Base-by-base conservation (phyloP, 2,797 vertebrate genomes). In the Pseudochirops corinnae region DNA sequence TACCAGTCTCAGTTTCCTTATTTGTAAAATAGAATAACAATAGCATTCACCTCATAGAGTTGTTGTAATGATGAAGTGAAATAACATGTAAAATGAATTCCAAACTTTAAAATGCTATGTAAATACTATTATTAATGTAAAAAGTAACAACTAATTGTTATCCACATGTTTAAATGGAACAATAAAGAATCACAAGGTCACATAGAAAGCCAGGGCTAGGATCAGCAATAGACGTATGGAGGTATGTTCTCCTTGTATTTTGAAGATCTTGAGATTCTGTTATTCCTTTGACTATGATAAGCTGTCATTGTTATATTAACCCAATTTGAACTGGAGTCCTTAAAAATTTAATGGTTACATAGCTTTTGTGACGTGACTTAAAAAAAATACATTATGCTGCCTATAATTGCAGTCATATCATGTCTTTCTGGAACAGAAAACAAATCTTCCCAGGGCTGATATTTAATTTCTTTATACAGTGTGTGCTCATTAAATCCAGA, bases 401-500 rank as follows among this genome's bases (percentile, higher is more conserved):
- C 92, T 57, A 95, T 91, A 97, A 93, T 97, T 96, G 97, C 96
- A 94, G 92, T 97, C 57, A 90, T 96, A 82, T 97, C 95, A 96
- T 97, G 93, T 90, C 55, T 93, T 55, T 93, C 46, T 94, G 94
- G 82, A 93, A 96, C 97, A 94, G 92, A 82, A 96, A 97, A 97
- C 14, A 53, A 24, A 93, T 96, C 53, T 97, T 96, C 97, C 56
- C 33, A 93, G 90, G 57, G 92, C 62, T 93, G 11, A 39, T 93
- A 67, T 94, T 97, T 93, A 21, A 46, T n/a, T 97, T 98, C 95
- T 92, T 92, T 52, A 82, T 95, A 55, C 97, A 97, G 92, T 95
- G 92, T 95, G 28, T 56, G 55, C 39, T 94, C 93, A 55, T 57
- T 94, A 95, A 95, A 56, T 93, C 95, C 67, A 95, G 5, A 91